Evolutionary conservation across 2,797 vertebrate species (phyloP).

Genomic region (Cuculus canorus): DNA sequence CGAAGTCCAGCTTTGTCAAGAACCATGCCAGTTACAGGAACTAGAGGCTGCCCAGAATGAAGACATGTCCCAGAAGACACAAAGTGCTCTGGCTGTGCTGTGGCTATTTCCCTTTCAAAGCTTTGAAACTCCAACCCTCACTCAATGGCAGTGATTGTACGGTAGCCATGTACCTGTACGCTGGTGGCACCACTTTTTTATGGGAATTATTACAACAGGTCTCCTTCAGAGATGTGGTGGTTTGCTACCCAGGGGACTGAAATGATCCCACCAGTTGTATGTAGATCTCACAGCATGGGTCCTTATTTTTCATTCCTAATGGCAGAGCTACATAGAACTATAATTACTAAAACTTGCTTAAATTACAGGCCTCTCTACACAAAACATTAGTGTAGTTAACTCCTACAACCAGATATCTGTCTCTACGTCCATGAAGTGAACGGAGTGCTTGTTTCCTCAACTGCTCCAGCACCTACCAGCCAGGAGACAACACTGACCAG

Average conservation of each 20-base stretch:
- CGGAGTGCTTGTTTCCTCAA: accelerated
- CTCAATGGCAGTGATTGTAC: neutral
- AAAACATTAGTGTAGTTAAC: neutral
- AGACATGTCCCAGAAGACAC: neutral
- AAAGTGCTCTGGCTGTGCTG: neutral
- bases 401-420: neutral
- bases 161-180: accelerated
- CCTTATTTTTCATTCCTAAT: neutral
- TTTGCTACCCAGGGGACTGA: neutral
- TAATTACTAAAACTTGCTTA: neutral
- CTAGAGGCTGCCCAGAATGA: neutral
- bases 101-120: neutral
- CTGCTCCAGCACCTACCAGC: neutral
- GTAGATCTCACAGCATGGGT: neutral
- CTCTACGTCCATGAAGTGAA: accelerated
- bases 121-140: neutral
- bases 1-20: neutral
- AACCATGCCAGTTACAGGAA: neutral
- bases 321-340: neutral
- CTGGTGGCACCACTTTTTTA: neutral
- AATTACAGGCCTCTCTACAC: neutral
- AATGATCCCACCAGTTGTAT: neutral
- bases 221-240: neutral
- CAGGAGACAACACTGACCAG: neutral
- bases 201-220: neutral